phyloP scores from a whole-genome alignment of 2,113 vertebrate species.

The Brachypteracias leptosomus region DNA sequence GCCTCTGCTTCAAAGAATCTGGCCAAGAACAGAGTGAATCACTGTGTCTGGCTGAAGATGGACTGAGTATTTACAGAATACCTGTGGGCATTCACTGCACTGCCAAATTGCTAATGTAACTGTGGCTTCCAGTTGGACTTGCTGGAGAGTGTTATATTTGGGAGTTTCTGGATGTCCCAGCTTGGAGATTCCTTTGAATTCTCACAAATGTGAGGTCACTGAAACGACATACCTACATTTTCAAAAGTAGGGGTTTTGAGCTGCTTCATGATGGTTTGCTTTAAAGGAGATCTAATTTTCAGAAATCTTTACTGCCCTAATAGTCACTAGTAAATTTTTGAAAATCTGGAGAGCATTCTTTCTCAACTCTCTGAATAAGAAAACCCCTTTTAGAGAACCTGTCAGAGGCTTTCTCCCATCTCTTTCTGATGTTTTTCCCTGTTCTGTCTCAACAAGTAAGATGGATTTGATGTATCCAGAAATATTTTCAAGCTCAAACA shows the following conservation, averaged over 20 bases:
- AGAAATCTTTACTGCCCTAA: neutral
- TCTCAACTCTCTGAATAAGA: neutral
- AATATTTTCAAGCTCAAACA: neutral
- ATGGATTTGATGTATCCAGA: neutral
- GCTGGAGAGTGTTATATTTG: neutral
- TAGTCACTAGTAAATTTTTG: neutral
- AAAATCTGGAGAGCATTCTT: neutral
- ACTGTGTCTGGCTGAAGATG: slow-evolving; percentile 39
- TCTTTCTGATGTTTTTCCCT: neutral
- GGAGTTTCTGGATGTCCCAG: neutral
- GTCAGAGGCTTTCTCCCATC: neutral
- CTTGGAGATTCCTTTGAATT: neutral
- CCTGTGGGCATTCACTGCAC: slow-evolving; percentile 27
- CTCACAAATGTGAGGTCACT: neutral
- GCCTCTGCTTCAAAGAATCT: slow-evolving; percentile 64
- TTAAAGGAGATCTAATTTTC: neutral
- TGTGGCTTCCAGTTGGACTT: slow-evolving; percentile 22
- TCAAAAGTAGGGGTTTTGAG: neutral
- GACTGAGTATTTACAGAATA: slow-evolving; percentile 44
- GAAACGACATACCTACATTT: neutral
- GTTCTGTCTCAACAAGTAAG: neutral
- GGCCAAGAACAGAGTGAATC: slow-evolving; percentile 49
- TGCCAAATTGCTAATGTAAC: slow-evolving; percentile 63
- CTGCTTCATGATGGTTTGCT: neutral
- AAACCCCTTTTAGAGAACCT: neutral